Evolutionary conservation across 2,113 vertebrate species (phyloP).

Genomic region (Scomber japonicus): DNA sequence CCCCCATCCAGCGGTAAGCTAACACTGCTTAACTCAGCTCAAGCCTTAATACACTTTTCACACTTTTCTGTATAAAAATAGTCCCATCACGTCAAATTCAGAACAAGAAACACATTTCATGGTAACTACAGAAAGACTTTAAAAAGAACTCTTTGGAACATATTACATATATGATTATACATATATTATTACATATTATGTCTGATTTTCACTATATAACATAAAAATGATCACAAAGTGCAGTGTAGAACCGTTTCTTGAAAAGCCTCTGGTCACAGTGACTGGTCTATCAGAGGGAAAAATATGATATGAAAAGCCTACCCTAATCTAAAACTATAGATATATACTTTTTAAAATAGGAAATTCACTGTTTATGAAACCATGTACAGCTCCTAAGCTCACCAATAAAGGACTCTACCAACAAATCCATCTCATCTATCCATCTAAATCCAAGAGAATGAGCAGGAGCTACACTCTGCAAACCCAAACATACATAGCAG

Average conservation of each 20-base stretch:
- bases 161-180: too few relatives aligned
- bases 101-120: too few relatives aligned
- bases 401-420: background rate
- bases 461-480: constrained; percentile 24
- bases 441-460: constrained; percentile 7
- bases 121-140: too few relatives aligned
- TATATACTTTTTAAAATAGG: background rate
- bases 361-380: background rate
- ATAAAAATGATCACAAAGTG: too few relatives aligned
- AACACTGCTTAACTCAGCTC: too few relatives aligned
- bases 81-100: too few relatives aligned
- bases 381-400: background rate
- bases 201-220: too few relatives aligned
- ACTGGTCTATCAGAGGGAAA: background rate
- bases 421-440: constrained; percentile 46
- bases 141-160: too few relatives aligned
- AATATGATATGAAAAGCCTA: background rate
- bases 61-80: too few relatives aligned
- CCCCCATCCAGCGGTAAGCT: background rate
- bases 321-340: background rate
- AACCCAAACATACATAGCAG: constrained; percentile 12
- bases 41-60: too few relatives aligned
- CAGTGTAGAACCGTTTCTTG: too few relatives aligned
- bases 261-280: background rate
- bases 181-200: too few relatives aligned